Evolutionary conservation across 2,113 vertebrate species (phyloP).

Genomic region (Ascaphus truei): DNA sequence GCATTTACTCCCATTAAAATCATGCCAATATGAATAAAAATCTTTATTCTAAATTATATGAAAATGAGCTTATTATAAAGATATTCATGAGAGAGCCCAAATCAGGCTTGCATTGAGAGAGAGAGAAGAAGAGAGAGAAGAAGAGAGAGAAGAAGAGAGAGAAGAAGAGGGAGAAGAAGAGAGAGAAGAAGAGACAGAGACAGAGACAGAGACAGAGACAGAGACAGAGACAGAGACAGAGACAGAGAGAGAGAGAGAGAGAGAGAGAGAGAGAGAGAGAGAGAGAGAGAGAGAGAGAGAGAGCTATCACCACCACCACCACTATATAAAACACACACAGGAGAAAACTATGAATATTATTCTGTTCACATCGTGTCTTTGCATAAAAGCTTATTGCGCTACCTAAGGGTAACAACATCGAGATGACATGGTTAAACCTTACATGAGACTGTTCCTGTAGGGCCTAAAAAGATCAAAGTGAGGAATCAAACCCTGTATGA

Average conservation of each 20-base stretch:
- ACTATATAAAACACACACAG: too few relatives aligned
- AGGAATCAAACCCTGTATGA: neutral
- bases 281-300: too few relatives aligned
- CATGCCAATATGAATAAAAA: too few relatives aligned
- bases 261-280: neutral
- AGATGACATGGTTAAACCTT: conserved; percentile 10
- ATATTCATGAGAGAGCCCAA: too few relatives aligned
- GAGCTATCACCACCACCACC: too few relatives aligned
- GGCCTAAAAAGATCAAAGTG: conserved; percentile 7
- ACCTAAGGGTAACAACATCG: neutral
- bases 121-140: neutral
- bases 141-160: neutral
- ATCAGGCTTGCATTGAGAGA: too few relatives aligned
- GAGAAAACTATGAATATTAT: too few relatives aligned
- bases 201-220: neutral
- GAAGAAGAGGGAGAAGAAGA: neutral
- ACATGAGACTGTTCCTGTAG: neutral
- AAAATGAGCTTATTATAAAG: too few relatives aligned
- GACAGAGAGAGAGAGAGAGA: neutral
- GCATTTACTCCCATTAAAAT: too few relatives aligned
- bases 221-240: neutral
- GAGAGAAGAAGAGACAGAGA: neutral
- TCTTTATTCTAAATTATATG: too few relatives aligned
- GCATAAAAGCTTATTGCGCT: conserved; percentile 2
- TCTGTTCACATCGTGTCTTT: neutral